Evolutionary conservation across 2,113 vertebrate genomes (phyloP), one percentile per base, ranked within the genome.

Genomic region (Corythaeola cristata): DNA sequence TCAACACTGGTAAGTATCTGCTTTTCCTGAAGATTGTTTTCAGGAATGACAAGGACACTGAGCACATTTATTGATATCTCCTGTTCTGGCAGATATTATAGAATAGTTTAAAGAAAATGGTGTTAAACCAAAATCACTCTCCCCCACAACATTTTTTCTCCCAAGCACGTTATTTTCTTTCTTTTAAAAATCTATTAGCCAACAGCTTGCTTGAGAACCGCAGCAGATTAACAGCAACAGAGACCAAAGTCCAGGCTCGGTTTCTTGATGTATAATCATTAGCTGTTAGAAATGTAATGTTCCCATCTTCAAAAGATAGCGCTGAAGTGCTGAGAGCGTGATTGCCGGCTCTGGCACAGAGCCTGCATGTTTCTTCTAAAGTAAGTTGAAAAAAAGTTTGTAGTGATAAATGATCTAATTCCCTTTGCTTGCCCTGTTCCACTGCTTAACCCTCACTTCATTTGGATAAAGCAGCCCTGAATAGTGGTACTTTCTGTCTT

Each of bases 1-100:
- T 99, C 95, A 99, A 99, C 97, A 99, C 99, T 50, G 99, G 99
- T 99, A 98, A 97, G 93, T 85, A 50, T 12, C 28, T 83, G 64
- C 74, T 97, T 97, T 98, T 98, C 95, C 47, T 71, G 11, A 77
- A 50, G 59, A 58, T 73, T 87, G 17, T 66, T 84, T 75, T 62
- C 73, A 66, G 66, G 74, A 89, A 81, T 72, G 66, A 64, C 80
- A 82, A 89, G 94, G 92, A 79, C 74, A 63, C 27, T 56, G 55
- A 85, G 47, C 33, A 47, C 16, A 1, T 82, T 56, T 94, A 58
- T 45, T 62, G 50, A 11, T 68, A 71, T 66, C 27, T 60, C 15
- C 53, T 58, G 13, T 90, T 82, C 58, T 79, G n/a, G 32, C 33
- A 69, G 39, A 47, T 45, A 53, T 21, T 58, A 47, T 9, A 69